Conservation (phyloP, 2,113 vertebrate genomes). For the Grallaria varia region DNA sequence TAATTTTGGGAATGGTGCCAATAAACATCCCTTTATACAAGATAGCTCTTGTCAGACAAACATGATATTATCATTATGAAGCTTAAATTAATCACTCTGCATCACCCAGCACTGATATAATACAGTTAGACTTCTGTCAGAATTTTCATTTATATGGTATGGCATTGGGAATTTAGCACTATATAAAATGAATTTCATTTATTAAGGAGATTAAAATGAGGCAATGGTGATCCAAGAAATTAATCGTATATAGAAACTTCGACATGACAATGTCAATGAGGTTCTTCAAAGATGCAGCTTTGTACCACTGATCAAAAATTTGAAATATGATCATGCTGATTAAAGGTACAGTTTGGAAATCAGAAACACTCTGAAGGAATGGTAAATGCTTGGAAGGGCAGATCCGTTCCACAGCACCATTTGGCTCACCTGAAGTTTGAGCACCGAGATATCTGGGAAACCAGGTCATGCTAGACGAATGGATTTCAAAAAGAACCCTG, state of each 20-base stretch:
- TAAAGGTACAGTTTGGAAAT: not conserved
- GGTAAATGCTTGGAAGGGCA: not conserved
- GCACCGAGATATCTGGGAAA: not conserved
- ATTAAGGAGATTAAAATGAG: constrained; percentile 26
- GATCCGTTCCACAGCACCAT: not conserved
- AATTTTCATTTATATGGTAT: not conserved
- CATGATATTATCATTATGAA: not conserved
- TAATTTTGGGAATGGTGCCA: constrained; percentile 14
- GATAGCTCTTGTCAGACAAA: constrained; percentile 35
- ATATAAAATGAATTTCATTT: not conserved
- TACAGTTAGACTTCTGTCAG: not conserved
- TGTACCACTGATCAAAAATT: not conserved
- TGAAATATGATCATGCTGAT: not conserved
- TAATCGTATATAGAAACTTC: not conserved
- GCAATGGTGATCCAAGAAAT: not conserved
- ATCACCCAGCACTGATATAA: not conserved
- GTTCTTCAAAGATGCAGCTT: not conserved
- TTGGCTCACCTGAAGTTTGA: not conserved
- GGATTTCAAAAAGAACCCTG: not conserved
- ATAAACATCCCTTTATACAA: constrained; percentile 1
- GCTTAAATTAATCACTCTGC: constrained; percentile 5
- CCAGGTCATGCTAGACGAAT: not conserved
- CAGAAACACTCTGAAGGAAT: not conserved
- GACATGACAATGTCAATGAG: not conserved
- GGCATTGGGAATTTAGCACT: not conserved